Conservation (phyloP, 2,888 invertebrate species). For the Eupithecia pulchellata region DNA sequence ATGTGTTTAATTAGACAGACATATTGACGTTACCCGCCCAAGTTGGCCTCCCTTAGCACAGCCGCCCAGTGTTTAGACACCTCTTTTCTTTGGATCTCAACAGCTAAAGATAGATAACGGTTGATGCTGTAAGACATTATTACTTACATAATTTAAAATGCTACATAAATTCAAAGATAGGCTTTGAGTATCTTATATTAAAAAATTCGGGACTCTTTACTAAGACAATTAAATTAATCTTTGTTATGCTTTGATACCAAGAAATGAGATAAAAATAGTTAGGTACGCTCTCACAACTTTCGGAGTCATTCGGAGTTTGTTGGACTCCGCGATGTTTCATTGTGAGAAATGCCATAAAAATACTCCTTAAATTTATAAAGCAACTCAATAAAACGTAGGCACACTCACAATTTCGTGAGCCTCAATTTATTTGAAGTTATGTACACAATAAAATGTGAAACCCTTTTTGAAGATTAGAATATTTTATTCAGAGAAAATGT, state of each 20-base stretch:
- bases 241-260: not conserved
- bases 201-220: not conserved
- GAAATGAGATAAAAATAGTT: not conserved
- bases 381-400: conserved; percentile 73
- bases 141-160: not conserved
- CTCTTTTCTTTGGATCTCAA: not conserved
- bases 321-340: conserved; percentile 69
- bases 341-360: conserved; percentile 76
- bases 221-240: not conserved
- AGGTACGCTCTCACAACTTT: not conserved
- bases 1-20: conserved; percentile 28
- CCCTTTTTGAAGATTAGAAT: conserved; percentile 47
- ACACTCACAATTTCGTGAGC: conserved; percentile 72
- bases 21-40: not conserved
- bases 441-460: conserved; percentile 56
- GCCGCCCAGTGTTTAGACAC: not conserved
- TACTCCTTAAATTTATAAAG: conserved; percentile 78
- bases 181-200: not conserved
- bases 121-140: not conserved
- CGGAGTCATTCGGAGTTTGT: conserved; percentile 2
- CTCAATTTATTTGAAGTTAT: conserved; percentile 67
- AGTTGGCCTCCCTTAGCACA: not conserved
- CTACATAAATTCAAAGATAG: not conserved
- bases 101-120: not conserved
- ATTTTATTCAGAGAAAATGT: conserved; percentile 44